Conservation (phyloP, 2,888 invertebrate species). For the Glaucopsyche alexis region DNA sequence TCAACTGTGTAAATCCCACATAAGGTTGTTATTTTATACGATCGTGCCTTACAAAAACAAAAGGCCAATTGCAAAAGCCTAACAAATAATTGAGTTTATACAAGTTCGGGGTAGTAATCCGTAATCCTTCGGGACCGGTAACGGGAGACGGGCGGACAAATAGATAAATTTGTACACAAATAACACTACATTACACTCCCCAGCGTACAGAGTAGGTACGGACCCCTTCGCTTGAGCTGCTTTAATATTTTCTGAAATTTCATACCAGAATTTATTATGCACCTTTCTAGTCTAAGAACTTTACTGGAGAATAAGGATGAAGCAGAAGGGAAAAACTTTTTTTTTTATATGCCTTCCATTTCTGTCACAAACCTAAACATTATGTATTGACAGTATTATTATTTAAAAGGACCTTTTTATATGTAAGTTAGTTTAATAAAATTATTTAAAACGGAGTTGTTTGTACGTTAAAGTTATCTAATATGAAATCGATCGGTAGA, state of each 20-base stretch:
- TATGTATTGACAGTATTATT: too few relatives aligned
- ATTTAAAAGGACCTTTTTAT: too few relatives aligned
- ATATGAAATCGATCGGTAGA: background rate
- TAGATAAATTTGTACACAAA: constrained; percentile 65
- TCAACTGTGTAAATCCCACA: too few relatives aligned
- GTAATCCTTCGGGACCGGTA: constrained; percentile 57
- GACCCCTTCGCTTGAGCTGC: background rate
- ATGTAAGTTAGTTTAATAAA: too few relatives aligned
- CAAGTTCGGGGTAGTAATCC: constrained; percentile 48
- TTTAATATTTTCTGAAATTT: constrained; percentile 20
- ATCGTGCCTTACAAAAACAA: background rate
- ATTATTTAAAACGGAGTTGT: background rate
- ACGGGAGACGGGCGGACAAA: constrained; percentile 59
- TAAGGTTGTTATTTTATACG: too few relatives aligned
- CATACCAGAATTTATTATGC: background rate
- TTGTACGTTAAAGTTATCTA: background rate
- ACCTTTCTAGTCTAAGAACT: background rate
- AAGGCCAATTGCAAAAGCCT: constrained; percentile 14
- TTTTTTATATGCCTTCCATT: background rate
- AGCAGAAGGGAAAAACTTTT: background rate
- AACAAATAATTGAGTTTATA: constrained; percentile 43
- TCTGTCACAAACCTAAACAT: too few relatives aligned
- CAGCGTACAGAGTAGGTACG: constrained; percentile 26
- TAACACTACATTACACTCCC: constrained; percentile 53
- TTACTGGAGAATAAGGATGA: background rate